phyloP scores from a whole-genome alignment of 37 sponge, comb jelly and placozoan genomes.

The Lycopodina hypogea region DNA sequence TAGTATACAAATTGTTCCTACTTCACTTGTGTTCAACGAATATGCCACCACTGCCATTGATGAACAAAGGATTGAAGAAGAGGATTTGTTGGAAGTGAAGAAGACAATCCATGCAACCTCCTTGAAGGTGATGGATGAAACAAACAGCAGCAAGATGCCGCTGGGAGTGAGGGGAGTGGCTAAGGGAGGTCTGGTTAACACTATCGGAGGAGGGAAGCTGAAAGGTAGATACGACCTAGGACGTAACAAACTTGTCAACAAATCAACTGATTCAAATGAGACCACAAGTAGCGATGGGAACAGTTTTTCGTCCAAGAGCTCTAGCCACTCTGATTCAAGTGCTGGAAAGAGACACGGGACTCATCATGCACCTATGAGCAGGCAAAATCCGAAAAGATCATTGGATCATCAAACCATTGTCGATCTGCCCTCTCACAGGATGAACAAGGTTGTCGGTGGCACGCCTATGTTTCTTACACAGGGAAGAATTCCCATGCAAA shows the following conservation, averaged over 20 bases:
- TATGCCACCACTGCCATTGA: slow-evolving; percentile 9
- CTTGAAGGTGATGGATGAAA: background rate
- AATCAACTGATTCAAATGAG: slow-evolving; percentile 35
- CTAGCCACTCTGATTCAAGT: slow-evolving; percentile 22
- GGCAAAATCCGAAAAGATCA: background rate
- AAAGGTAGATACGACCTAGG: background rate
- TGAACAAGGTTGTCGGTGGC: background rate
- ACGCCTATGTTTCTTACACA: background rate
- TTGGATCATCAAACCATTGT: background rate
- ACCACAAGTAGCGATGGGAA: slow-evolving; percentile 27
- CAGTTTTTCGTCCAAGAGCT: slow-evolving; percentile 6
- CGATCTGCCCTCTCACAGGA: too few species aligned
- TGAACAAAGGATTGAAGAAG: background rate
- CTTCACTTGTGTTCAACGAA: slow-evolving; percentile 1
- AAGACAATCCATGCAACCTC: background rate
- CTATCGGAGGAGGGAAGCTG: background rate
- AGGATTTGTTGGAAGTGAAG: background rate
- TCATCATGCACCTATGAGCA: too few species aligned
- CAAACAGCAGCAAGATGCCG: background rate
- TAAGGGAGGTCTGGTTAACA: too few species aligned
- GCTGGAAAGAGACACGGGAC: background rate
- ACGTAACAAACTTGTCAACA: slow-evolving; percentile 14
- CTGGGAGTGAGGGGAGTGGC: background rate
- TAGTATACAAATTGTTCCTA: background rate
- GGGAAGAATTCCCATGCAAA: background rate